A percentile compares a stretch with the other conserved stretches of the same genome.
phyloP scores from a whole-genome alignment of 1,140 invertebrate genomes.

The Lineus longissimus region DNA sequence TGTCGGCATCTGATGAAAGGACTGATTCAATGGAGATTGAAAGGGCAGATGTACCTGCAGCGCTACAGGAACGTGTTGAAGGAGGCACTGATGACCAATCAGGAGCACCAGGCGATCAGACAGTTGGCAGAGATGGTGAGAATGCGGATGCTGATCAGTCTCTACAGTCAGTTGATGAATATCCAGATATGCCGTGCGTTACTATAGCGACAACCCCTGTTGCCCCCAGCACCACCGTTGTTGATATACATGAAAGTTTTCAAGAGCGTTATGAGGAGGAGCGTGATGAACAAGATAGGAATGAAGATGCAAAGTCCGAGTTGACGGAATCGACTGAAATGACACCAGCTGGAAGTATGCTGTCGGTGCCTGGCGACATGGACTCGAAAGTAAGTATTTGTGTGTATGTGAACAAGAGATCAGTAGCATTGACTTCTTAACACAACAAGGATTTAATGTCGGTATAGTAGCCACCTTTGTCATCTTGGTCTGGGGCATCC shows the following conservation, averaged over 20 bases:
- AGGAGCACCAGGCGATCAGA: slow-evolving; percentile 9
- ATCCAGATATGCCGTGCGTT: slow-evolving; percentile 16
- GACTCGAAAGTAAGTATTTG: slow-evolving; percentile 15
- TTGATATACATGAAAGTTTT: slow-evolving; percentile 65
- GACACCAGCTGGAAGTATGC: background rate
- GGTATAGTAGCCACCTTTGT: too few relatives aligned
- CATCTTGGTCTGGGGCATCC: too few relatives aligned
- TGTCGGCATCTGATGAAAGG: background rate
- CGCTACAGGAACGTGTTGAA: background rate
- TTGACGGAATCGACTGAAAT: too few relatives aligned
- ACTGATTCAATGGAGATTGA: background rate
- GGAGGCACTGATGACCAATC: slow-evolving; percentile 3
- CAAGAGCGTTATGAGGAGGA: slow-evolving; percentile 18
- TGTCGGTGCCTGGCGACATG: slow-evolving; percentile 15
- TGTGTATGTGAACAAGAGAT: too few relatives aligned
- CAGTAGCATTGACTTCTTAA: too few relatives aligned
- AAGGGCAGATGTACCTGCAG: background rate
- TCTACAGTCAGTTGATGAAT: background rate
- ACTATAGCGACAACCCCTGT: slow-evolving; percentile 60
- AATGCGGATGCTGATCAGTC: slow-evolving; percentile 3
- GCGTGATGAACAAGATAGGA: background rate
- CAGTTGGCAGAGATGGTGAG: slow-evolving; percentile 3
- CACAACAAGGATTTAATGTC: too few relatives aligned
- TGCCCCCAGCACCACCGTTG: slow-evolving; percentile 58
- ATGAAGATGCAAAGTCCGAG: too few relatives aligned